phyloP scores from a whole-genome alignment of 2,888 invertebrate species.

The Lithophane leautieri region DNA sequence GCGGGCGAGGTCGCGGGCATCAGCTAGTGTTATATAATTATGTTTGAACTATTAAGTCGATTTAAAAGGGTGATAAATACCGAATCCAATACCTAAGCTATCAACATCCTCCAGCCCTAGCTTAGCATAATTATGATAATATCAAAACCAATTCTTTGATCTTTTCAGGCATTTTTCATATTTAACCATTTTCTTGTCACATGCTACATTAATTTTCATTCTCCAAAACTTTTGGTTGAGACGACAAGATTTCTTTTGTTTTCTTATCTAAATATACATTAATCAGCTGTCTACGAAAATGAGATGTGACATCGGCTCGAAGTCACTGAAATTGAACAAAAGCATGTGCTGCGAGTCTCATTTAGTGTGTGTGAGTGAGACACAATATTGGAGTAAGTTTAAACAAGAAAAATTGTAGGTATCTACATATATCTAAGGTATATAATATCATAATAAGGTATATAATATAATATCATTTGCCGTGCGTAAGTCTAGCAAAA shows the following conservation, averaged over 20 bases:
- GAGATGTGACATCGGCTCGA: slow-evolving; percentile 45
- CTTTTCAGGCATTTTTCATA: background rate
- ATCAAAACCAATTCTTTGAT: background rate
- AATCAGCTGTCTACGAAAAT: slow-evolving; percentile 43
- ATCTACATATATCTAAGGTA: too few species aligned
- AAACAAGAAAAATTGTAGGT: background rate
- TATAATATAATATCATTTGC: too few species aligned
- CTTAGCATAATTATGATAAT: too few species aligned
- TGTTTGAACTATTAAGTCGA: background rate
- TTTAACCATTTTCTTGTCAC: background rate
- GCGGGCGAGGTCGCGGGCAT: too few species aligned
- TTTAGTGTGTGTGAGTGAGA: slow-evolving; percentile 11
- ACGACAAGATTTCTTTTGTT: slow-evolving; percentile 15
- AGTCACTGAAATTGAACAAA: slow-evolving; percentile 37
- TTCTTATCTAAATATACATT: slow-evolving; percentile 33
- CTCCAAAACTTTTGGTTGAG: background rate
- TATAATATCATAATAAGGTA: too few species aligned
- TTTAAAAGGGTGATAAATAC: background rate
- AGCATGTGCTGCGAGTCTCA: slow-evolving; percentile 39
- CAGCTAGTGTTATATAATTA: too few species aligned
- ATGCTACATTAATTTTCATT: background rate
- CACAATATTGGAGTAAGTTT: background rate
- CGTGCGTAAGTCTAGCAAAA: too few species aligned
- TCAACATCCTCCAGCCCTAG: too few species aligned
- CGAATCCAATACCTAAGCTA: background rate